A percentile compares a stretch with the other conserved stretches of the same genome.
Evolutionary conservation across 1,140 invertebrate genomes (phyloP).

Genomic region (Agraylea sexmaculata): DNA sequence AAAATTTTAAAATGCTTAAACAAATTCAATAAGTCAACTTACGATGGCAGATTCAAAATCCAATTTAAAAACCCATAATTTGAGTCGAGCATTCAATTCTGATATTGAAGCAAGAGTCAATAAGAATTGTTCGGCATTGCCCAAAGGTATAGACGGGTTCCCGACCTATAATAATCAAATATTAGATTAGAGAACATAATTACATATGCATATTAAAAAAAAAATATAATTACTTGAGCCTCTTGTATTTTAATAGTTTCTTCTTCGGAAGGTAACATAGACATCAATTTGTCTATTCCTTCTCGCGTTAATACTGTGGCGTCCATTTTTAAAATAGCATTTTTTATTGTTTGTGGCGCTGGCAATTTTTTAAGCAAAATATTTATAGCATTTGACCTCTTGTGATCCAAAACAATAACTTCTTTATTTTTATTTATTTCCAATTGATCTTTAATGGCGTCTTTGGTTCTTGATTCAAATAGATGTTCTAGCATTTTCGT

Average conservation of each 20-base stretch:
- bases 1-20: neutral
- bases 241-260: constrained; percentile 94
- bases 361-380: constrained; percentile 99
- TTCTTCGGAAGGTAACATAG: constrained; percentile 95
- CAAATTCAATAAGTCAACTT: too few relatives aligned
- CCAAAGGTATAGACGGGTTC: constrained; percentile 91
- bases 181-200: neutral
- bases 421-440: constrained; percentile 90
- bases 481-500: constrained; percentile 90
- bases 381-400: constrained; percentile 97
- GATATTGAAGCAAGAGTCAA: constrained; percentile 91
- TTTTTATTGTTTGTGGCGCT: constrained; percentile 92
- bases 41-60: constrained; percentile 96
- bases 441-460: constrained; percentile 92
- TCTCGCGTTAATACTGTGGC: constrained; percentile 95
- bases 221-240: constrained; percentile 50
- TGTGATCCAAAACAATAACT: constrained; percentile 92
- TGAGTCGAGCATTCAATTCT: constrained; percentile 86
- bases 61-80: constrained; percentile 96
- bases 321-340: constrained; percentile 99
- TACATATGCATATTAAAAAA: neutral
- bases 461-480: constrained; percentile 94
- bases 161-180: constrained; percentile 47
- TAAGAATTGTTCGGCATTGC: constrained; percentile 96
- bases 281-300: constrained; percentile 95